These are phyloP conservation scores for Scytalopus superciliaris DNA, from an alignment of 2,113 vertebrate genomes.

Conservation along the genomic window DNA sequence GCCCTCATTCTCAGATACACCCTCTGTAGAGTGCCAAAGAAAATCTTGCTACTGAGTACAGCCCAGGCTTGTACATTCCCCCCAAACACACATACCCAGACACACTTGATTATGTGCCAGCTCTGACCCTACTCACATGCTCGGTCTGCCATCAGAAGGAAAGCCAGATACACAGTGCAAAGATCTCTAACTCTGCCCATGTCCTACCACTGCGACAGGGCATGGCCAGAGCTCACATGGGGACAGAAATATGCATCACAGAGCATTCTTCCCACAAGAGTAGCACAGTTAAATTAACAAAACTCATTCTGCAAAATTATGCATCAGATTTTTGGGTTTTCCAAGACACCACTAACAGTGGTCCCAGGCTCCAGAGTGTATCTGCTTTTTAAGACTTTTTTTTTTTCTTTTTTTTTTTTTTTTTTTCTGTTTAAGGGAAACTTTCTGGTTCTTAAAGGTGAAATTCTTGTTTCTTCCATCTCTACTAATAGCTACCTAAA, in stretches of 20 bases:
- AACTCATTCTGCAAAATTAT: neutral
- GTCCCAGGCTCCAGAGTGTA: rapidly evolving
- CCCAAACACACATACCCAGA: neutral
- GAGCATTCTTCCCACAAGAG: neutral
- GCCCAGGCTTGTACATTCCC: rapidly evolving
- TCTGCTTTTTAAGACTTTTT: neutral
- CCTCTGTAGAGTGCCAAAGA: neutral
- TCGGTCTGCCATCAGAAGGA: neutral
- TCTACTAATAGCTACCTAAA: neutral
- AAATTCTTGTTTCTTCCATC: neutral
- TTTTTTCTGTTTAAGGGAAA: neutral
- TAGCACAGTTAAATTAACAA: neutral
- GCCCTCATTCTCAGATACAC: neutral
- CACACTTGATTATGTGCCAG: too few relatives aligned
- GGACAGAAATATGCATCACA: rapidly evolving
- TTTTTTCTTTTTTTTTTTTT: neutral
- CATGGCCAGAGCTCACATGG: neutral
- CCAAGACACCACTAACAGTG: neutral
- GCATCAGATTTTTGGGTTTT: neutral
- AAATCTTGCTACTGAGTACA: neutral
- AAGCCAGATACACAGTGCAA: neutral
- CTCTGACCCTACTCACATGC: neutral
- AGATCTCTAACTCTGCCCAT: neutral
- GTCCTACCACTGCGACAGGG: neutral
- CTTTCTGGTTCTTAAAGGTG: neutral